A percentile compares a stretch with the other conserved stretches of the same genome.
These are phyloP conservation scores for Glaucomys volans DNA, from an alignment of 2,113 vertebrate genomes.

Conservation along the genomic window DNA sequence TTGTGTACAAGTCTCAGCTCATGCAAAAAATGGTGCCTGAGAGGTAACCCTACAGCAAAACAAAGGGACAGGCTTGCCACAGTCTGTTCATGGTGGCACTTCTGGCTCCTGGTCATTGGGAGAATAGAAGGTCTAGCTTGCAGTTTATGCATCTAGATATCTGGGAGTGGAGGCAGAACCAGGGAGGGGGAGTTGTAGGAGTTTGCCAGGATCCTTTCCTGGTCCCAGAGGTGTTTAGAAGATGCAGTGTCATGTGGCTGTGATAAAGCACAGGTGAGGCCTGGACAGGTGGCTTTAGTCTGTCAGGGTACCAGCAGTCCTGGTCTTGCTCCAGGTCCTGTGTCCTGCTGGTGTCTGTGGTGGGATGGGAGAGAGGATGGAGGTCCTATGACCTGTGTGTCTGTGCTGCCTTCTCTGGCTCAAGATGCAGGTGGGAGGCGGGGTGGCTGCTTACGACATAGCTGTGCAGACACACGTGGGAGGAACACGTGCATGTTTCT, in stretches of 20 bases:
- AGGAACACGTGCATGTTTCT: no score
- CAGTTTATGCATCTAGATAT: not conserved
- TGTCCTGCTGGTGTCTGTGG: not conserved
- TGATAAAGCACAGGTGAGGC: not conserved
- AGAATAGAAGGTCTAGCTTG: not conserved
- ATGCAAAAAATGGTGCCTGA: rapidly evolving
- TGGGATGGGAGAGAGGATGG: not conserved
- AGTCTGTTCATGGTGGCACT: not conserved
- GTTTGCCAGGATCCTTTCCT: not conserved
- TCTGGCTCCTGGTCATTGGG: not conserved
- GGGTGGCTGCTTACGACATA: rapidly evolving
- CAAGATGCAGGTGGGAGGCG: not conserved
- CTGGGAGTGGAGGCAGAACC: not conserved
- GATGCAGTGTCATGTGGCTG: not conserved
- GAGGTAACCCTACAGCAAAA: no score
- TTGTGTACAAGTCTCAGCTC: not conserved
- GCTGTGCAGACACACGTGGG: rapidly evolving
- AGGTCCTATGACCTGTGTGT: rapidly evolving
- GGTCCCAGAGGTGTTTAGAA: not conserved
- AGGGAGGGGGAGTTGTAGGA: not conserved
- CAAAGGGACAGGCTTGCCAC: not conserved
- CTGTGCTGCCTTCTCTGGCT: not conserved
- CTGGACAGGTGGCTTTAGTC: not conserved
- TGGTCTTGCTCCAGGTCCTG: rapidly evolving
- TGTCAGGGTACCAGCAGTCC: not conserved